A percentile compares a stretch with the other conserved stretches of the same genome.
These are phyloP conservation scores for Corydoras sp. DNA, from an alignment of 2,113 vertebrate species.

Conservation along the genomic window DNA sequence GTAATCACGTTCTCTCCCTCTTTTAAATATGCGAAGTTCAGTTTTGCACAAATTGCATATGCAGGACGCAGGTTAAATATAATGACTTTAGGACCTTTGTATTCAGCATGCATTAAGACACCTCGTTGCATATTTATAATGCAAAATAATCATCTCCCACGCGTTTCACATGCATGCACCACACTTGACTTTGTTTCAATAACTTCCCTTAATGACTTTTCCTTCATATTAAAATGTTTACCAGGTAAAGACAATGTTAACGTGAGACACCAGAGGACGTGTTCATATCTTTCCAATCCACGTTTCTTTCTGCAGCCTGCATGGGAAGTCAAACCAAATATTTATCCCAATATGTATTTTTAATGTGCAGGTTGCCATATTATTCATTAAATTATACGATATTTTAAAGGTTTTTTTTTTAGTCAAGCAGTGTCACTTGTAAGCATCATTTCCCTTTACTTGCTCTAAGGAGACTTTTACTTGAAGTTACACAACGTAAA, in stretches of 20 bases:
- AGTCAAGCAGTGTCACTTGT: too few species aligned
- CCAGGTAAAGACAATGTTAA: constrained; percentile 13
- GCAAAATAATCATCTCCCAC: constrained; percentile 18
- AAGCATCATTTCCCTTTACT: too few species aligned
- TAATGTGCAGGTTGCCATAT: too few species aligned
- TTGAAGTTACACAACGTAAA: too few species aligned
- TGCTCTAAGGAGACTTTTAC: too few species aligned
- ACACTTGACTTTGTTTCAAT: constrained; percentile 55
- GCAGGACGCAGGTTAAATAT: neutral
- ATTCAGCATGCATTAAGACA: neutral
- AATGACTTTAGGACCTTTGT: neutral
- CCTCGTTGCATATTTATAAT: constrained; percentile 30
- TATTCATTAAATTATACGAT: too few species aligned
- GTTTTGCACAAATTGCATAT: neutral
- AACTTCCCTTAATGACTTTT: constrained; percentile 45
- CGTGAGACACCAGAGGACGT: neutral
- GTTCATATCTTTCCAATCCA: neutral
- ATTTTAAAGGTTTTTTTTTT: too few species aligned
- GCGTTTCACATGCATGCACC: constrained; percentile 51
- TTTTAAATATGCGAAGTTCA: too few species aligned
- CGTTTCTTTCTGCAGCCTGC: neutral
- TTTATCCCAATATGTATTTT: too few species aligned
- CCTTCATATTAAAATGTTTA: constrained; percentile 62
- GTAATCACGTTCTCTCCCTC: too few species aligned
- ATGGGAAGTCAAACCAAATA: too few species aligned